These are phyloP conservation scores for Channa striata DNA, from an alignment of 2,797 vertebrate genomes.

Conservation along the genomic window DNA sequence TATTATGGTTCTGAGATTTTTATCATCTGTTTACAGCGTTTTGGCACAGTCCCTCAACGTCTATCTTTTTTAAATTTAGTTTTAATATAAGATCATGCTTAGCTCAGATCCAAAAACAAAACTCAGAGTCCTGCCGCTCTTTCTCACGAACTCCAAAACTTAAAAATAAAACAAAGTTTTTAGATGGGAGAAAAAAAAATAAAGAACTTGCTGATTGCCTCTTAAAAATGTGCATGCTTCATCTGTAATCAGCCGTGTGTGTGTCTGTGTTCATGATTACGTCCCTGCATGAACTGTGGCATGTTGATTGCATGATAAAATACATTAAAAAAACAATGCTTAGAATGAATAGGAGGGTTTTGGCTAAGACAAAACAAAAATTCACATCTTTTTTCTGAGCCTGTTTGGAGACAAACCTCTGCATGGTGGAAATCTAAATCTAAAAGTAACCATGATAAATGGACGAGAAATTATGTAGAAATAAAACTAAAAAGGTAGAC, in stretches of 20 bases:
- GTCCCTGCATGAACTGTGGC: slow-evolving; percentile 26
- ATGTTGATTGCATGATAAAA: slow-evolving; percentile 41
- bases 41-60: neutral
- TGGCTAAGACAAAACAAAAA: neutral
- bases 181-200: neutral
- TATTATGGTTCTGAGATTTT: neutral
- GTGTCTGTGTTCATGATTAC: slow-evolving; percentile 33
- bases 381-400: neutral
- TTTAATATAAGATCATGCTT: neutral
- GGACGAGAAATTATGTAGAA: slow-evolving; percentile 15
- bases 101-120: too few relatives aligned
- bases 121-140: neutral
- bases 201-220: slow-evolving; percentile 17
- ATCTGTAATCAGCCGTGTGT: slow-evolving; percentile 32
- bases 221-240: slow-evolving; percentile 21
- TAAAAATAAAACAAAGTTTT: neutral
- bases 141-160: neutral
- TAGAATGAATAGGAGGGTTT: neutral
- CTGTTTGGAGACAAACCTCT: neutral
- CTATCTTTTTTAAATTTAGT: neutral
- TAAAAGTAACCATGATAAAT: neutral
- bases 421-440: neutral
- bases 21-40: neutral
- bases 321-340: neutral
- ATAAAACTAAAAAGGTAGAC: neutral